Evolutionary conservation across 2,797 vertebrate species (phyloP).

Genomic region (Clarias laeviceps): DNA sequence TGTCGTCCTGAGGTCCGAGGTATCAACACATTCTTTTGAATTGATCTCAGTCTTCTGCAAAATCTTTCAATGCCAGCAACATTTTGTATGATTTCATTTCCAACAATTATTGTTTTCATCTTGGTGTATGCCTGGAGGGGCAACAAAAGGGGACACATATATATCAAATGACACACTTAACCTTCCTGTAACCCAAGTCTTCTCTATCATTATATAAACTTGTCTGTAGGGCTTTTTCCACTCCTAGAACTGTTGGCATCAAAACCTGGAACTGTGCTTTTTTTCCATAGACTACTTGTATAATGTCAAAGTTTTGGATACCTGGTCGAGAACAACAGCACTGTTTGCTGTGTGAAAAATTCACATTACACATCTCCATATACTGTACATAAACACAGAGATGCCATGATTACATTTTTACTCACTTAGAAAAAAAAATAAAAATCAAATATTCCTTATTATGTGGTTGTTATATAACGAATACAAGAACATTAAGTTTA

Average conservation of each 20-base stretch:
- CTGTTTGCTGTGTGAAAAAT: neutral
- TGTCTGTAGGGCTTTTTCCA: neutral
- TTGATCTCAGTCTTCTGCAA: neutral
- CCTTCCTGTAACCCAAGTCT: constrained; percentile 32
- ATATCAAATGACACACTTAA: constrained; percentile 38
- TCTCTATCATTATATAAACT: constrained; percentile 38
- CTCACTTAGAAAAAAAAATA: neutral
- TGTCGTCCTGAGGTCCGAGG: constrained; percentile 8
- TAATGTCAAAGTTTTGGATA: neutral
- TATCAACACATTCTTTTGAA: constrained; percentile 12
- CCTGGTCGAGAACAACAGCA: neutral
- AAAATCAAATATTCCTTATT: neutral
- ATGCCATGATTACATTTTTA: neutral
- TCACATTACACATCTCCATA: neutral
- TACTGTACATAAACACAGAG: neutral
- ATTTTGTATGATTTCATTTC: constrained; percentile 14
- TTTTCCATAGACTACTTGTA: neutral
- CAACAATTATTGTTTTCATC: neutral
- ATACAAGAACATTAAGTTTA: neutral
- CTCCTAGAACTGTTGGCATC: neutral
- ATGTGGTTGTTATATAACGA: neutral
- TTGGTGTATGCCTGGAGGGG: constrained; percentile 19
- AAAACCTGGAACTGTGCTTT: neutral
- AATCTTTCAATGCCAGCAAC: neutral
- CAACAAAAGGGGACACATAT: constrained; percentile 3